phyloP scores from a whole-genome alignment of 1,140 invertebrate species.

The Drosophila burlai region DNA sequence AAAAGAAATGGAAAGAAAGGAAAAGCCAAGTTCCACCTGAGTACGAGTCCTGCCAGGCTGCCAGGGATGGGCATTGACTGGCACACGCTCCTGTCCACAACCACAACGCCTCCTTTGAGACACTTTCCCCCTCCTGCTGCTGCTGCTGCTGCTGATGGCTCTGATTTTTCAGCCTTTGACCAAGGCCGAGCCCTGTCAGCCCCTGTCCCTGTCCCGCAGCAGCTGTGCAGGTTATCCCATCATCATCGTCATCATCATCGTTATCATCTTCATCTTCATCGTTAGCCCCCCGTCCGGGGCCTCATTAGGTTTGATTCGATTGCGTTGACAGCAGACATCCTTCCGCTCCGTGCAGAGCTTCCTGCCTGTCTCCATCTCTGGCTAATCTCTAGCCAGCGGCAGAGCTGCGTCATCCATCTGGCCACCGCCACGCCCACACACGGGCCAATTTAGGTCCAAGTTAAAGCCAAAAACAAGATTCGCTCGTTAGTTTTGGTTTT shows the following conservation, averaged over 20 bases:
- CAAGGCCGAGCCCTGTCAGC: not conserved
- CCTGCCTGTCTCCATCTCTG: constrained; percentile 6
- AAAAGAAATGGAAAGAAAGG: not conserved
- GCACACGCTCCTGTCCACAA: not conserved
- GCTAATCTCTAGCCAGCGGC: not conserved
- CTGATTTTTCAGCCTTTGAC: constrained; percentile 28
- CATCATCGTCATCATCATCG: not conserved
- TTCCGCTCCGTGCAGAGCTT: constrained; percentile 27
- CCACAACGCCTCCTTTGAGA: not conserved
- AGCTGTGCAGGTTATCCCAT: constrained; percentile 16
- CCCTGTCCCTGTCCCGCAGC: constrained; percentile 2
- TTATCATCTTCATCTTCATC: not conserved
- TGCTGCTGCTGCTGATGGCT: not conserved
- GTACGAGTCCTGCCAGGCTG: constrained; percentile 1
- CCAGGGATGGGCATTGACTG: constrained; percentile 5
- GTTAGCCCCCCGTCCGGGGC: constrained; percentile 26
- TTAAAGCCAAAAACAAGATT: constrained; percentile 48
- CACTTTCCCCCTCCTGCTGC: not conserved
- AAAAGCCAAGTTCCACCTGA: constrained; percentile 24
- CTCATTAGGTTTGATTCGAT: constrained; percentile 53
- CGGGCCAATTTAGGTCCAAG: constrained; percentile 25
- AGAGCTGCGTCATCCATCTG: constrained; percentile 31
- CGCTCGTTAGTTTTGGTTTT: constrained; percentile 15
- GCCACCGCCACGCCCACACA: constrained; percentile 20
- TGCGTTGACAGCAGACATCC: constrained; percentile 41